Evolutionary conservation across 1,140 invertebrate species (phyloP), one percentile per base, ranked within the genome.

Genomic region (Plectrocnemia conspersa): DNA sequence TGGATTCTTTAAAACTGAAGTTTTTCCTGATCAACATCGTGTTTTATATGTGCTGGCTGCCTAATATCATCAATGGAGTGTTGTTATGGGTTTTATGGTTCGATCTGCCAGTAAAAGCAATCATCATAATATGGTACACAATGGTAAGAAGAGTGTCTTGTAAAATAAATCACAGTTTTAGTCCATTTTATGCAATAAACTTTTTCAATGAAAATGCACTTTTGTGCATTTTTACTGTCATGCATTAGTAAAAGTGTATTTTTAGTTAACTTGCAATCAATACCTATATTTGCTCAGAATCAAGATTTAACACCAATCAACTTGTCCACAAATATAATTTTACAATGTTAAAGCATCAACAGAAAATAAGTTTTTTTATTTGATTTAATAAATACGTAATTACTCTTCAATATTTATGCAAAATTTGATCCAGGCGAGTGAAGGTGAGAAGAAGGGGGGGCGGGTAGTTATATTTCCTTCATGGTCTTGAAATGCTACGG

Each of bases 11-110:
- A 16, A 80, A 76, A 69, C 63, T 85, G 0, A 88, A 88, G 70
- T 91, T 90, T 70, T 80, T 79, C 10, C 69, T 85, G 9, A 89
- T 88, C 33, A 89, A 86, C 69, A 62, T 83, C 1, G 85, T 83
- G 2, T 91, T 89, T 68, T 89, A 88, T 64, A 56, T 89, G 15
- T 91, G 88, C 64, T 91, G 88, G 88, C 55, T 86, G 32, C 87
- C 88, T 9, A 91, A 91, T 72, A 66, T 91, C 13, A 71, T 89
- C 4, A 89, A 88, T 67, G 85, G 84, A 6, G 66, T 88, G 40
- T 65, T 90, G 9, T 64, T 91, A 4, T 90, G 87, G 86, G 81
- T 78, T 1, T 73, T 84, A 52, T 89, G 86, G 87, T 82, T 83
- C 58, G 71, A 83, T 52, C 72, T 88, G 44, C 86, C 86, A 3